Base-by-base conservation (phyloP, 2,113 vertebrate species). In the Tretioscincus oriximinensis region DNA sequence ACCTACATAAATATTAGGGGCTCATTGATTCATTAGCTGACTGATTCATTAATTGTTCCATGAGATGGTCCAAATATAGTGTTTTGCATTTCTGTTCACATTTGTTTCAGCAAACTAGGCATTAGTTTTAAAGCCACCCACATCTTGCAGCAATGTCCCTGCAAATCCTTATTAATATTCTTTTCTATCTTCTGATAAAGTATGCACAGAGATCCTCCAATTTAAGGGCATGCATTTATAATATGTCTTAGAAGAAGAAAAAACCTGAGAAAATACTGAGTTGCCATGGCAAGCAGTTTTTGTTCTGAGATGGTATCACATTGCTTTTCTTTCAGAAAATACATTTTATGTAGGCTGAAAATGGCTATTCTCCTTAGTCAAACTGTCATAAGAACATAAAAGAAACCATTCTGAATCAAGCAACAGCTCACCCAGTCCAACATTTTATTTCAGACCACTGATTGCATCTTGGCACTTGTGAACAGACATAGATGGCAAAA, bases 271-370 rank as follows among this genome's bases (percentile, higher is more conserved):
- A n/a, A 18, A 73, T 1, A 74, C 3, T 0, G 67, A 63, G 90
- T 93, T 91, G 76, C 85, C 76, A 90, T 88, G 79, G 89, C n/a
- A 87, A 91, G 78, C 20, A 11, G 31, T 87, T 88, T 87, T 77
- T 81, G 75, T 66, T 85, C 82, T 80, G 60, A 84, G 85, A 85
- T 66, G 80, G 7, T 85, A 84, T 84, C 81, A 66, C 84, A 69
- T 26, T 81, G 60, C 26, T 1, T 80, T 90, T 86, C 88, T 76
- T 84, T 86, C 80, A 10, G 73, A 64, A 71, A 69, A 49, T 68
- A 67, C 41, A 75, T 68, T 69, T 82, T 88, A 65, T 91, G 77
- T 86, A 70, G 82, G 22, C 69, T 85, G 77, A n/a, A 87, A 86
- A 90, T 84, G 81, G 7, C 51, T 83, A 83, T 64, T 81, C 81